Evolutionary conservation across 2,888 invertebrate genomes (phyloP), one percentile per base, ranked within the genome.

Genomic region (Melanostoma scalare): DNA sequence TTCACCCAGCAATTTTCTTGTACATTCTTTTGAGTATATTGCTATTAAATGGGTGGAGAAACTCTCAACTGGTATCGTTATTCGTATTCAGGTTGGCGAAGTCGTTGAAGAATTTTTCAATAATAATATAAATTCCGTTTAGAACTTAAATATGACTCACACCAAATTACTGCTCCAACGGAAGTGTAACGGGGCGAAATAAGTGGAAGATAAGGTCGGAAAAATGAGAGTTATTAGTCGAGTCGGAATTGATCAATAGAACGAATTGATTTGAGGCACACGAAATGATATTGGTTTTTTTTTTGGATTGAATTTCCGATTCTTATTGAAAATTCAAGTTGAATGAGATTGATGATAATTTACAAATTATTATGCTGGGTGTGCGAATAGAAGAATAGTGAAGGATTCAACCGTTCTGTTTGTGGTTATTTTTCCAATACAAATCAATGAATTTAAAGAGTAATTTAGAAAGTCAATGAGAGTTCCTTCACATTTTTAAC

Each of bases 1-100:
- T 82, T 82, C 82, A 77, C 82, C 68, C 38, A 46, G 61, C 56
- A 6, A 50, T 48, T 65, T 8, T 8, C 35, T 20, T 4, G 61
- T 33, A 31, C 31, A 58, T 42, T n/a, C 31, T 58, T 38, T 9
- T 9, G 38, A 36, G n/a, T 30, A 2, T 2, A n/a, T 10, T 10
- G 10, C 20, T 55, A 6, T 38, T 20, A 6, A 50, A 68, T 77
- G 69, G 77, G 77, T 53, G 77, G 77, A 77, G 77, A 77, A 77
- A 81, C 67, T 80, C 48, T 36, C n/a, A 20, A 69, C 63, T n/a
- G 58, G 65, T 56, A 68, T 63, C 46, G 5, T 5, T 30, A 65
- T 73, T 68, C 58, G 56, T 74, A 77, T 82, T 82, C 56, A 82
- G 69, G 77, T 77, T 82, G 82, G 55, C 52, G 68, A 42, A 71